Base-by-base conservation (phyloP, 2,888 invertebrate genomes). In the Schrankia costaestrigalis region DNA sequence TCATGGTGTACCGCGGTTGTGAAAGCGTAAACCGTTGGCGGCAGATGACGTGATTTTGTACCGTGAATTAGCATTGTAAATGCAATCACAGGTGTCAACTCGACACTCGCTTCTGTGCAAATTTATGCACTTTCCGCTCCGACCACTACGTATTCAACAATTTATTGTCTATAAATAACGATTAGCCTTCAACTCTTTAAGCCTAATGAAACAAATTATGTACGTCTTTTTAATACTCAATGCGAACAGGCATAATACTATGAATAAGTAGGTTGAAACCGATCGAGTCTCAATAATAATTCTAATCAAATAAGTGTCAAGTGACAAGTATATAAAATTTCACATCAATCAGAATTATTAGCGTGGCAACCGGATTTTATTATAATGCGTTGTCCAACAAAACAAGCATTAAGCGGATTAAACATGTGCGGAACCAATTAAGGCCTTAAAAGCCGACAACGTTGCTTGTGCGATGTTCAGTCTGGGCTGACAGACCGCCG, bases 1-100 rank as follows among this genome's bases (percentile, higher is more conserved):
- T n/a, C n/a, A n/a, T n/a, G n/a, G 35, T 44, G 42, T 26, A 25
- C 40, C 39, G 43, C 41, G 45, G 48, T 69, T 63, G 63, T 65
- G 63, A 63, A 68, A 69, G 63, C 62, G 56, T 60, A 65, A 63
- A 63, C 59, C 63, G n/a, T 57, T 38, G 61, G 60, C 57, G 60
- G 55, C 46, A 69, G 71, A 66, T 72, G 76, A 71, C 79, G 75
- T 71, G 79, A 78, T 78, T 76, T 78, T 79, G 77, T 74, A 70
- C 71, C 70, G 73, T 65, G 81, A 79, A 86, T 87, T 86, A 86
- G 86, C 86, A 86, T 80, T 87, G 87, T 86, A 85, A 85, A 87
- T 87, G 86, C 83, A 86, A 86, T 87, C 86, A 85, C 82, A 86
- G 86, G 81, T 86, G 85, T 86, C 85, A 80, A 73, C 56, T 71